These are phyloP conservation scores for Enteromius argenteus DNA, from an alignment of 2,797 vertebrate species.

Conservation along the genomic window DNA sequence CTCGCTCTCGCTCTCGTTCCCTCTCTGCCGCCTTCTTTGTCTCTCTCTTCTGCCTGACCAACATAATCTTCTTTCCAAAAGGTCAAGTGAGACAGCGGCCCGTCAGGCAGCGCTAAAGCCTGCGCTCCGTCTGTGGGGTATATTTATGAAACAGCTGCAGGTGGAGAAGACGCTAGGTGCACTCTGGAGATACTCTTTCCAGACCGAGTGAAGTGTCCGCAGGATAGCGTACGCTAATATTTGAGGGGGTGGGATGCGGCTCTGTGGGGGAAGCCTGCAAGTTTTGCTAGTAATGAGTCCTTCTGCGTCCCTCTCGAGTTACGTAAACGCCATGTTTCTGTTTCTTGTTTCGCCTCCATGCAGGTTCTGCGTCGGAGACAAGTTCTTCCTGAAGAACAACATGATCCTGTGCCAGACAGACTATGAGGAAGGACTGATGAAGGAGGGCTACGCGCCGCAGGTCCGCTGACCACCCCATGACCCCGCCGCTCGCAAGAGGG, in stretches of 20 bases:
- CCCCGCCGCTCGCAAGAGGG: slow-evolving; percentile 6
- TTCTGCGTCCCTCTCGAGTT: slow-evolving; percentile 25
- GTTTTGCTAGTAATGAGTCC: slow-evolving; percentile 57
- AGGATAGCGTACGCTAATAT: slow-evolving; percentile 52
- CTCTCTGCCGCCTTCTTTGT: slow-evolving; percentile 45
- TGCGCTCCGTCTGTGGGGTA: slow-evolving; percentile 54
- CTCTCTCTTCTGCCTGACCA: slow-evolving; percentile 56
- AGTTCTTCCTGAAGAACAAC: slow-evolving; percentile 97
- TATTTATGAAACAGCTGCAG: slow-evolving; percentile 67
- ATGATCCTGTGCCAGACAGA: slow-evolving; percentile 96
- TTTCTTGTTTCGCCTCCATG: slow-evolving; percentile 56
- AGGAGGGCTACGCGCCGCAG: slow-evolving; percentile 93
- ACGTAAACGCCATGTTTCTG: slow-evolving; percentile 33
- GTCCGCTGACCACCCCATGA: slow-evolving; percentile 86
- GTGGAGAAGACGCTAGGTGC: slow-evolving; percentile 55
- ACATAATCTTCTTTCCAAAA: slow-evolving; percentile 74
- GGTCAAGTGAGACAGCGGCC: slow-evolving; percentile 71
- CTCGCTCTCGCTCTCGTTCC: slow-evolving; percentile 25
- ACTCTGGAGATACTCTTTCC: slow-evolving; percentile 57
- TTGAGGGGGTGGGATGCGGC: slow-evolving; percentile 50
- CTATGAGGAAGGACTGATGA: slow-evolving; percentile 95
- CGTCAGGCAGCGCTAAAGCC: slow-evolving; percentile 47
- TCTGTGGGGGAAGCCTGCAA: slow-evolving; percentile 49
- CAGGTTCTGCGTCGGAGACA: slow-evolving; percentile 96
- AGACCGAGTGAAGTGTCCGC: slow-evolving; percentile 38